These are phyloP conservation scores for Rugalucina vietnamica DNA, from an alignment of 2,888 invertebrate genomes.

Conservation along the genomic window DNA sequence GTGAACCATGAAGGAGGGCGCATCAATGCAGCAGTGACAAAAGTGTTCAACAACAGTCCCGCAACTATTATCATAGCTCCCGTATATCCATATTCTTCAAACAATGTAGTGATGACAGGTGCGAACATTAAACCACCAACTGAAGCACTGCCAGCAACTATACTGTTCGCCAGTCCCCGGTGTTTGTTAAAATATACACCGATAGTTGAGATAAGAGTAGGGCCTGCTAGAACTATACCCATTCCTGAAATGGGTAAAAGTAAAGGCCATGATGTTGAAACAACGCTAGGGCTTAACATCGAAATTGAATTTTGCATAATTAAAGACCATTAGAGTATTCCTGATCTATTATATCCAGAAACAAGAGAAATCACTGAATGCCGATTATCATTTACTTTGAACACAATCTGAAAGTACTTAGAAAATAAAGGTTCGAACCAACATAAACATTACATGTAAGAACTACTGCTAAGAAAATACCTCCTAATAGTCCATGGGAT, in stretches of 20 bases:
- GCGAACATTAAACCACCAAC: conserved; percentile 48
- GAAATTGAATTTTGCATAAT: background rate
- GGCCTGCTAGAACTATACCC: conserved; percentile 30
- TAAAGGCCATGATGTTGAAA: background rate
- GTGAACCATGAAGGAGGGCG: conserved; percentile 16
- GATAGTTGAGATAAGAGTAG: conserved; percentile 31
- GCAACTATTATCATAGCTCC: conserved; percentile 43
- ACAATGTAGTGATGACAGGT: conserved; percentile 32
- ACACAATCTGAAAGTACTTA: background rate
- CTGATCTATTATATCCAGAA: background rate
- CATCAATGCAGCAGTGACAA: conserved; percentile 25
- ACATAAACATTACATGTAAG: background rate
- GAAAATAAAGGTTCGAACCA: background rate
- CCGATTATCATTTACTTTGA: background rate
- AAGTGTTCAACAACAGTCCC: conserved; percentile 22
- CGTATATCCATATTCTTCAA: conserved; percentile 38
- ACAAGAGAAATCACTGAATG: background rate
- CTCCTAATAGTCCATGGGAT: conserved; percentile 35
- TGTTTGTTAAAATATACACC: conserved; percentile 50
- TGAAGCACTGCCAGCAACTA: conserved; percentile 19
- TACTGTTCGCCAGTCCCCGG: conserved; percentile 54
- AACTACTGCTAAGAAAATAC: conserved; percentile 8
- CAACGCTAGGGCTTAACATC: background rate
- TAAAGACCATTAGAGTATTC: background rate
- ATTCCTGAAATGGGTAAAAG: conserved; percentile 30